Evolutionary conservation across 92 coral and sea anemone species (phyloP), one percentile per base, ranked within the genome.

Genomic region (Porites evermanni): DNA sequence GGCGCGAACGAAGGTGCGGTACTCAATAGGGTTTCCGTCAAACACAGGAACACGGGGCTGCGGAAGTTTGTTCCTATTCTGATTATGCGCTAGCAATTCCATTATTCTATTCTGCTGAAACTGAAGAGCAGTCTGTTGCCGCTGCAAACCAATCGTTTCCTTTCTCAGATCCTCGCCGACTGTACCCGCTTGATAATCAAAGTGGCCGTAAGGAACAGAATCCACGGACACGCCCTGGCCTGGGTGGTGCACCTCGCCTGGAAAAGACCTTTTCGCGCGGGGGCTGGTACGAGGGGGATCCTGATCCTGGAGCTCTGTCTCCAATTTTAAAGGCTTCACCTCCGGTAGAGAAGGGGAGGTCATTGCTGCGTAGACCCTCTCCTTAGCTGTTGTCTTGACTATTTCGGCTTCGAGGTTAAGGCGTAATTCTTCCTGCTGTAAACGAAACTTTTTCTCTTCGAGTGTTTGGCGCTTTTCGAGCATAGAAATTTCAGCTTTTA

Each of bases 321-420:
- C 81, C 50, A 32, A 3, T n/a, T 61, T 77, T 6, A 77, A 4
- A 26, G 81, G 81, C 4, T 77, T 60, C 11, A 77, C 1, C 73
- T 69, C 14, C 7, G 47, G 29, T 67, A 3, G 12, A n/a, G 26
- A 67, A 5, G 73, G 53, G 13, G 73, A 0, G 12, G 73, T 24
- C 50, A 61, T 26, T 1, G 70, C 86, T 13, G 72, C 85, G 1
- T 70, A 59, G 24, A 29, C 71, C 72, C 56, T 67, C 53, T 59
- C 72, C 32, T 80, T 79, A 21, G 90, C 90, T 61, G 56, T 19
- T 14, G 72, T 23, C 51, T 79, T 87, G 44, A 66, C 75, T 17
- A 79, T 79, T 59, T 70, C 73, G 2, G 80, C 59, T 16, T 63
- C 70, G 10, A 77, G 50, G 1, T 14, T 56, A 9, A 60, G 70